A percentile compares a stretch with the other conserved stretches of the same genome.
Conservation (phyloP, 1,140 invertebrate genomes). For the Zaprionus taronus region DNA sequence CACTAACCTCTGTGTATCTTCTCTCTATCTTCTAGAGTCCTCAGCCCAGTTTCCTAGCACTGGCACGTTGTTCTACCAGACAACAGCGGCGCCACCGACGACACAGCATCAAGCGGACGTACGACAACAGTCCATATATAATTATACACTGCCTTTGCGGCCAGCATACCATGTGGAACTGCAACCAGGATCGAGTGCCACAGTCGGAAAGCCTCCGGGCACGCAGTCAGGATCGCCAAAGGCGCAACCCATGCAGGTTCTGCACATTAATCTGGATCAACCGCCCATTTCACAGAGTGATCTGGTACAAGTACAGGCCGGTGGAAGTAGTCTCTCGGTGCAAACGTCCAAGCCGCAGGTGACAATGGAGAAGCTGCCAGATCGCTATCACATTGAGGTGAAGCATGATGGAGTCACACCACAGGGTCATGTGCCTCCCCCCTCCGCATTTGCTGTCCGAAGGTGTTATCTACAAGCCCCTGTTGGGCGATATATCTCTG, state of each 20-base stretch:
- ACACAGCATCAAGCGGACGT: slow-evolving; percentile 72
- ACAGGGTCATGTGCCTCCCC: slow-evolving; percentile 58
- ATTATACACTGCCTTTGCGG: slow-evolving; percentile 69
- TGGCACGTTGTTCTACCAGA: slow-evolving; percentile 80
- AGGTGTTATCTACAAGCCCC: slow-evolving; percentile 70
- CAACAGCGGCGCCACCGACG: slow-evolving; percentile 71
- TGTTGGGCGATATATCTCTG: slow-evolving; percentile 70
- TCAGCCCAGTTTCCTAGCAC: slow-evolving; percentile 74
- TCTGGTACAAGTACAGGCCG: slow-evolving; percentile 57
- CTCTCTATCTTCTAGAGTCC: slow-evolving; percentile 58
- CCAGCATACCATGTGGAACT: slow-evolving; percentile 76
- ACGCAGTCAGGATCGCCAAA: slow-evolving; percentile 59
- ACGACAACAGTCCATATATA: slow-evolving; percentile 70
- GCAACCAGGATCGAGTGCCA: slow-evolving; percentile 44
- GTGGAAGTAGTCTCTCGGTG: slow-evolving; percentile 50
- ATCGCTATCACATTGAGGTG: slow-evolving; percentile 79
- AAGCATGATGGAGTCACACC: slow-evolving; percentile 65
- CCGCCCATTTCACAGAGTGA: slow-evolving; percentile 75
- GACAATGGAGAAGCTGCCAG: slow-evolving; percentile 80
- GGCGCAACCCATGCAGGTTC: slow-evolving; percentile 71
- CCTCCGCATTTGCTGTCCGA: slow-evolving; percentile 65
- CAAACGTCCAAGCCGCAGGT: slow-evolving; percentile 76
- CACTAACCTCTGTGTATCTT: background rate
- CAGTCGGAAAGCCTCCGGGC: slow-evolving; percentile 62
- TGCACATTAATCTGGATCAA: slow-evolving; percentile 81